These are phyloP conservation scores for Trissolcus japonicus DNA, from an alignment of 2,888 invertebrate species.

Conservation along the genomic window DNA sequence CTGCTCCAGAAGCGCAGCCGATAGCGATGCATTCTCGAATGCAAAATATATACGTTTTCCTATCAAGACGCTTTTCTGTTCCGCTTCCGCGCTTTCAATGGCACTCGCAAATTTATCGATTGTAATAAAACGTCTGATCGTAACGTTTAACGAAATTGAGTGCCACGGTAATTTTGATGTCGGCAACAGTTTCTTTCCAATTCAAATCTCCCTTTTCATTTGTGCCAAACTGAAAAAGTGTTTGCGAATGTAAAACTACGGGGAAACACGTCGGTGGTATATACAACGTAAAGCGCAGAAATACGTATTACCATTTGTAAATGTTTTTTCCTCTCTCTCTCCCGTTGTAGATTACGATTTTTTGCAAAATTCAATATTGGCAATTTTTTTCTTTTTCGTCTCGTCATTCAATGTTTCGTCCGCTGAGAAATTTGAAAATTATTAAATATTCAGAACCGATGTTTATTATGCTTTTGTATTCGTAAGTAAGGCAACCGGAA, in stretches of 20 bases:
- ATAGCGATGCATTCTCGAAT: constrained; percentile 54
- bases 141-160: constrained; percentile 55
- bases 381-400: too few species aligned
- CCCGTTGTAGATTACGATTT: not conserved
- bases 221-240: constrained; percentile 32
- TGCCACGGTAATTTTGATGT: constrained; percentile 54
- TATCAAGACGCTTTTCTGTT: constrained; percentile 47
- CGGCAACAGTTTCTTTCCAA: constrained; percentile 43
- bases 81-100: constrained; percentile 35
- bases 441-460: not conserved
- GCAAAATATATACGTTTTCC: constrained; percentile 57
- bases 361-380: not conserved
- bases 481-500: too few species aligned
- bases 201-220: constrained; percentile 43
- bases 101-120: constrained; percentile 47
- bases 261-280: constrained; percentile 9
- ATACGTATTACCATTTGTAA: constrained; percentile 3
- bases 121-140: constrained; percentile 51
- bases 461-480: not conserved
- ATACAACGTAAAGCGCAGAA: not conserved
- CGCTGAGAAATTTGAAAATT: too few species aligned
- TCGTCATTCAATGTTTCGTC: not conserved
- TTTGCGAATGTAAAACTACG: constrained; percentile 6
- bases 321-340: not conserved
- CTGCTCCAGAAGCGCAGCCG: constrained; percentile 51